Percentiles rank a stretch among this genome's conserved stretches.
These are phyloP conservation scores for Augochlora pura DNA, from an alignment of 1,140 invertebrate genomes.

Conservation along the genomic window DNA sequence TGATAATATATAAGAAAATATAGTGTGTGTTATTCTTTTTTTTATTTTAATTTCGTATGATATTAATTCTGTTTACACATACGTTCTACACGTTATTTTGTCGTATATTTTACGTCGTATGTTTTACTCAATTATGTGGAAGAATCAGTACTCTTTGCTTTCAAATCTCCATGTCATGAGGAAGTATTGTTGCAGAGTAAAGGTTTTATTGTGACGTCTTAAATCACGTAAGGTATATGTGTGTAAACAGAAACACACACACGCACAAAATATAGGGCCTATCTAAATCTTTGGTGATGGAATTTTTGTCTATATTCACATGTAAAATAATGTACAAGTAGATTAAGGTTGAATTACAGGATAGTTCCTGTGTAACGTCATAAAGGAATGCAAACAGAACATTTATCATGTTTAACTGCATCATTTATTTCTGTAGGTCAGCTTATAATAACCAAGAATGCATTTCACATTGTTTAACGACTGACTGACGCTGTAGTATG, in stretches of 20 bases:
- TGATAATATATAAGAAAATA: conserved; percentile 1
- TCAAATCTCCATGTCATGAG: conserved; percentile 40
- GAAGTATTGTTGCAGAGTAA: conserved; percentile 9
- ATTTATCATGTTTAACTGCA: not conserved
- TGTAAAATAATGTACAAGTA: not conserved
- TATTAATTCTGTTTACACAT: conserved; percentile 21
- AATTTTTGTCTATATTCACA: not conserved
- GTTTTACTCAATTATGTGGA: conserved; percentile 14
- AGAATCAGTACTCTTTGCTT: conserved; percentile 45
- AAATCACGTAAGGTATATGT: conserved; percentile 39
- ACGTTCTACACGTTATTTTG: conserved; percentile 9
- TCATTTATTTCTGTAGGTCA: not conserved
- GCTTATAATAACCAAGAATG: not conserved
- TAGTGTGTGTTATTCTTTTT: conserved; percentile 3
- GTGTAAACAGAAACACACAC: conserved; percentile 48
- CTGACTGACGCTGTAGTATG: not conserved
- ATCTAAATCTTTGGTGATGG: not conserved
- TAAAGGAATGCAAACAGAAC: not conserved
- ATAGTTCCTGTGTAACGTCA: not conserved
- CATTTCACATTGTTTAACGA: conserved; percentile 2
- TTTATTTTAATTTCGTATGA: conserved; percentile 4
- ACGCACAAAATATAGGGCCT: conserved; percentile 53
- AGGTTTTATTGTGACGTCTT: conserved; percentile 19
- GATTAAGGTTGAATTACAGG: not conserved
- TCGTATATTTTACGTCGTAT: conserved; percentile 20